These are phyloP conservation scores for Limnephilus auricula DNA, from an alignment of 2,888 invertebrate genomes.

Conservation along the genomic window DNA sequence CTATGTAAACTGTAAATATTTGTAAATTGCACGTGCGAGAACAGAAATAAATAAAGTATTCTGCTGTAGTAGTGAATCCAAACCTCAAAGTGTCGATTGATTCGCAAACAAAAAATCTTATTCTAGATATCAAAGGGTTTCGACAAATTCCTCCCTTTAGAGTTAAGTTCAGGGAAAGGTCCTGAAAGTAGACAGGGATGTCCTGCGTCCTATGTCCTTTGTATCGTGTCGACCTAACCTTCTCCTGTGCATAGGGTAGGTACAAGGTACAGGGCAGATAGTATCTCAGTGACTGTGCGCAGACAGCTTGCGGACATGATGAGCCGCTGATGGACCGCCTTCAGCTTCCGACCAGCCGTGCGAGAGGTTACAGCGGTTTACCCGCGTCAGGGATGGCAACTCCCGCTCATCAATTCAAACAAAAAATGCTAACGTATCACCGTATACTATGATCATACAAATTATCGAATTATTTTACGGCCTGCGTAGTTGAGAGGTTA, in stretches of 20 bases:
- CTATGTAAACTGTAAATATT: too few relatives aligned
- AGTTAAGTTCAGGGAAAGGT: background rate
- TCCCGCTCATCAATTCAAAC: background rate
- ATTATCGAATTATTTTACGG: too few relatives aligned
- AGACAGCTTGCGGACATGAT: slow-evolving; percentile 44
- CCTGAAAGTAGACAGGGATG: background rate
- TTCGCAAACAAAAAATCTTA: background rate
- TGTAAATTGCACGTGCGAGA: too few relatives aligned
- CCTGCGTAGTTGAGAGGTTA: too few relatives aligned
- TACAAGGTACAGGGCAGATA: background rate
- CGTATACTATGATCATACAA: too few relatives aligned
- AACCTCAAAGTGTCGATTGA: background rate
- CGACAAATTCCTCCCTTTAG: background rate
- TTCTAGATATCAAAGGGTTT: background rate
- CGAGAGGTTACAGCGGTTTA: slow-evolving; percentile 25
- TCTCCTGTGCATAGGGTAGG: background rate
- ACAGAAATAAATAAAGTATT: too few relatives aligned
- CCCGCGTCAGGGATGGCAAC: slow-evolving; percentile 1
- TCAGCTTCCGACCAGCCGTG: slow-evolving; percentile 34
- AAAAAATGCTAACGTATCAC: too few relatives aligned
- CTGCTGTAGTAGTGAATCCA: too few relatives aligned
- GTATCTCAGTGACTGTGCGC: background rate
- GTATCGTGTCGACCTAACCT: slow-evolving; percentile 3
- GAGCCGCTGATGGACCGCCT: slow-evolving; percentile 47
- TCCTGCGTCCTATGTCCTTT: background rate